These are phyloP conservation scores for Apantesis nais DNA, from an alignment of 2,888 invertebrate genomes.

Conservation along the genomic window DNA sequence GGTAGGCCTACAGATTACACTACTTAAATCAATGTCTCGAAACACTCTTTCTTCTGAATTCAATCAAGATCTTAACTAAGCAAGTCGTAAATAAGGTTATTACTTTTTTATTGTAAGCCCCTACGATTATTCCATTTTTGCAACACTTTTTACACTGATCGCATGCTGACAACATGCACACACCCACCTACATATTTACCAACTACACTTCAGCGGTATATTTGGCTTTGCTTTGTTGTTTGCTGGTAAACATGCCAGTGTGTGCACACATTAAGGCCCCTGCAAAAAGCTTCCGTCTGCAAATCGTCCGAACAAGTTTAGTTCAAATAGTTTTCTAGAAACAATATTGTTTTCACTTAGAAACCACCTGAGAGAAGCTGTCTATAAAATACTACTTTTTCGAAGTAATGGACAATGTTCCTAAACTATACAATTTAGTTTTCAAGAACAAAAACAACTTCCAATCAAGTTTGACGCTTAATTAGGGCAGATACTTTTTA, in stretches of 20 bases:
- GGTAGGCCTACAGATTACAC: too few relatives aligned
- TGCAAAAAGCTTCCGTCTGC: background rate
- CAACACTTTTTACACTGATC: background rate
- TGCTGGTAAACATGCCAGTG: background rate
- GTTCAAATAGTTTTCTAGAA: background rate
- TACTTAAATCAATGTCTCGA: too few relatives aligned
- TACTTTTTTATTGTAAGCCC: background rate
- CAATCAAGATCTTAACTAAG: too few relatives aligned
- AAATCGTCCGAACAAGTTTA: background rate
- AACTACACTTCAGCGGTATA: background rate
- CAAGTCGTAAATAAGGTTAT: too few relatives aligned
- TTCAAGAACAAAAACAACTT: too few relatives aligned
- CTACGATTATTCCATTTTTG: background rate
- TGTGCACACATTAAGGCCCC: background rate
- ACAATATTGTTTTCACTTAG: background rate
- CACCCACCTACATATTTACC: background rate
- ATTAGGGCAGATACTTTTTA: too few relatives aligned
- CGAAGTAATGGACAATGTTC: too few relatives aligned
- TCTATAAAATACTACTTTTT: background rate
- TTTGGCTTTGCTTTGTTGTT: background rate
- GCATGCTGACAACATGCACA: background rate
- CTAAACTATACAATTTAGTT: too few relatives aligned
- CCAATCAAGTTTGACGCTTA: too few relatives aligned
- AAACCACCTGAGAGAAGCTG: background rate
- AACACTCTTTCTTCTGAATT: too few relatives aligned